A percentile compares a stretch with the other conserved stretches of the same genome.
phyloP scores from a whole-genome alignment of 2,113 vertebrate genomes.

The Cebus imitator region DNA sequence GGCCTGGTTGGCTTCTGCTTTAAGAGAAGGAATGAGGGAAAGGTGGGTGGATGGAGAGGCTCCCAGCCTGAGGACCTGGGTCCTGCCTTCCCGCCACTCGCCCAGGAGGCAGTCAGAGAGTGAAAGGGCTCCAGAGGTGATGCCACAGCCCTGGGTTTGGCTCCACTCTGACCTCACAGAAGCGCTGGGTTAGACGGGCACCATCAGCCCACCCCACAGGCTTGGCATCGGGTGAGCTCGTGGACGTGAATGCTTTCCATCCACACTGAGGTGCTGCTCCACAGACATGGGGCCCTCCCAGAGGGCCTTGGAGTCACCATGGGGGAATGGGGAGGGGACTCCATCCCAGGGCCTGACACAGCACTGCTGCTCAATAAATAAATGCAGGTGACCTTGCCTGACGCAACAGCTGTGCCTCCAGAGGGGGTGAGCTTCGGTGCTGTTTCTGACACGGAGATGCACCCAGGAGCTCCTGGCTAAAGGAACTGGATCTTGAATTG shows the following conservation, averaged over 20 bases:
- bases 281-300: background rate
- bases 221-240: background rate
- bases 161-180: conserved; percentile 25
- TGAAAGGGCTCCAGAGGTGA: background rate
- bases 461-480: background rate
- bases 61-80: background rate
- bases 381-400: conserved; percentile 74
- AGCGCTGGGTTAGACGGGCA: background rate
- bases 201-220: background rate
- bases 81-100: background rate
- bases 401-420: conserved; percentile 66
- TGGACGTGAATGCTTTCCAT: background rate
- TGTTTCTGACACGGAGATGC: background rate
- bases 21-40: background rate
- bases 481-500: background rate
- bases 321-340: background rate
- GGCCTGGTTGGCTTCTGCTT: conserved; percentile 27
- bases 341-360: conserved; percentile 2
- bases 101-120: background rate
- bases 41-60: background rate
- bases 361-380: conserved; percentile 76
- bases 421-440: background rate
- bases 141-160: background rate
- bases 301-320: background rate
- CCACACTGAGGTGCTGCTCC: background rate